Conservation (phyloP, 2,113 vertebrate species). For the Asarcornis scutulata region DNA sequence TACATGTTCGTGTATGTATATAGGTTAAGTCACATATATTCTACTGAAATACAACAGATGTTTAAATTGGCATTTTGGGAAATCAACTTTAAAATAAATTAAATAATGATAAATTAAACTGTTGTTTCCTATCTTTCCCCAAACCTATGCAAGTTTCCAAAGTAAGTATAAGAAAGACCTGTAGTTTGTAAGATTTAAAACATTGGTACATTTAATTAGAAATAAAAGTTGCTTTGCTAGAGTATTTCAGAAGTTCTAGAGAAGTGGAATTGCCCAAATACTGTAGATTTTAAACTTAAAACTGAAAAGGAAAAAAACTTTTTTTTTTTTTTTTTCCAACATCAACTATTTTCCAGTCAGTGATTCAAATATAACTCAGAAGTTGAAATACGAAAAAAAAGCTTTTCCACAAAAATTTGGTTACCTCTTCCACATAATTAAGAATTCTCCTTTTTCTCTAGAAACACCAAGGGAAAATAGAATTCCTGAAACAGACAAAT, state of each 20-base stretch:
- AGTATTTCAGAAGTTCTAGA: neutral
- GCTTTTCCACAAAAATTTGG: neutral
- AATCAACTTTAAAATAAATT: neutral
- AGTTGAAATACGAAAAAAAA: neutral
- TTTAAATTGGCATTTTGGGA: neutral
- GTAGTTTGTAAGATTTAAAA: neutral
- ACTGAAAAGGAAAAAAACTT: neutral
- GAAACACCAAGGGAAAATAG: neutral
- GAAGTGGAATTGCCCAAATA: neutral
- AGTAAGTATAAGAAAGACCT: neutral
- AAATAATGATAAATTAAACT: neutral
- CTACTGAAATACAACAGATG: neutral
- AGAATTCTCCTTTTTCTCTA: neutral
- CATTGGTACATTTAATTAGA: rapidly evolving
- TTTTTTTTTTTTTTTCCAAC: neutral
- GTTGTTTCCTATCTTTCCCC: neutral
- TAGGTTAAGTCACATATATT: neutral
- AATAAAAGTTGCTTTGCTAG: neutral
- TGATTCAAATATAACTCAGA: neutral
- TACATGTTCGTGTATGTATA: neutral
- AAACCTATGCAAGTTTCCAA: neutral
- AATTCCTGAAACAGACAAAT: neutral
- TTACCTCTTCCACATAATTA: neutral
- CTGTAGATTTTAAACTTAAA: neutral
- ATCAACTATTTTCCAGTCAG: neutral